A percentile compares a stretch with the other conserved stretches of the same genome.
Evolutionary conservation across 35 echinoderm and acorn worm species (phyloP).

Genomic region (Apostichopus californicus): DNA sequence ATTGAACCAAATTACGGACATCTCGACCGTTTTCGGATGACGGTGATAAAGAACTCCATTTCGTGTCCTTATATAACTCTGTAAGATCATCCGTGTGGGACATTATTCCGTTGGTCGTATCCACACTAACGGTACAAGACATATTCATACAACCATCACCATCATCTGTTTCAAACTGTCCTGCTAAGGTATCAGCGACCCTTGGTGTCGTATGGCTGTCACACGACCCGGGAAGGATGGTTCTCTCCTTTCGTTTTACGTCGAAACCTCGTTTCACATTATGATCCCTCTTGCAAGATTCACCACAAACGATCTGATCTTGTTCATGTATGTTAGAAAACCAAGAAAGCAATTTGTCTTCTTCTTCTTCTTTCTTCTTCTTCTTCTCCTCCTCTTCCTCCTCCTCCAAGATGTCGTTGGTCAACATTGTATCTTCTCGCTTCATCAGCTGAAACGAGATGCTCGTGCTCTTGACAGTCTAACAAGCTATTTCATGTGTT

Average conservation of each 20-base stretch:
- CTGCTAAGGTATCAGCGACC: background rate
- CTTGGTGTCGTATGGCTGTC: background rate
- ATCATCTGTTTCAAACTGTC: background rate
- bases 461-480: no score
- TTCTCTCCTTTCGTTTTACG: background rate
- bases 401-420: background rate
- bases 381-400: background rate
- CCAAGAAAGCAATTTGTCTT: background rate
- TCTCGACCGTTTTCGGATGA: slow-evolving; percentile 49
- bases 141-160: background rate
- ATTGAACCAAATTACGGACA: slow-evolving; percentile 57
- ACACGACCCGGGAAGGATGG: background rate
- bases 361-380: background rate
- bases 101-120: background rate
- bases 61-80: background rate
- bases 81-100: background rate
- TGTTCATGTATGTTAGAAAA: background rate
- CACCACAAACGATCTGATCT: background rate
- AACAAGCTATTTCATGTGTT: background rate
- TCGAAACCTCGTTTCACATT: background rate
- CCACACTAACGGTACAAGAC: background rate
- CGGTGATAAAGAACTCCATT: background rate
- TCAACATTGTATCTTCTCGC: slow-evolving; percentile 11
- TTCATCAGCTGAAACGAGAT: background rate
- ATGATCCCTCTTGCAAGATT: background rate